Evolutionary conservation across 2,797 vertebrate genomes (phyloP), one percentile per base, ranked within the genome.

Genomic region (Fratercula arctica): DNA sequence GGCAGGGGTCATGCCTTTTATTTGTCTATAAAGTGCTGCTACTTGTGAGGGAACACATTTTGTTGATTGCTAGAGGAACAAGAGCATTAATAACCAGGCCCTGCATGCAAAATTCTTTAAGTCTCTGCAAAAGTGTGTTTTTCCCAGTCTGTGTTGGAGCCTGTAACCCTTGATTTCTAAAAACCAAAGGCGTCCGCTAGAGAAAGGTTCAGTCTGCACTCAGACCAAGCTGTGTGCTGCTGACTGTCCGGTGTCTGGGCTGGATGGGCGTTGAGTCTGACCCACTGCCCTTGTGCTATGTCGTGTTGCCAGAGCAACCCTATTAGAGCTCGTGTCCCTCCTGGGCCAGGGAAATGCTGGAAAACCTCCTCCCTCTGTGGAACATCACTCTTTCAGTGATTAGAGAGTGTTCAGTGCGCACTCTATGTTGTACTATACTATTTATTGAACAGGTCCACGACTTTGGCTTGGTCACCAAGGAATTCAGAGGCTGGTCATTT

Each of bases 1-100:
- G 72, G 60, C 61, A 85, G 59, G 59, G 59, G 75, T 64, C 41
- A 5, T 79, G 53, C 69, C 60, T 94, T 95, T 89, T 43, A 66
- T 93, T 93, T 86, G 78, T 60, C 50, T 73, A 9, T 77, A 1
- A 92, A 81, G 37, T 75, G 59, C 45, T 93, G 16, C 60, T 43
- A 2, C 25, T 87, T 80, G 35, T 63, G 33, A 89, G 60, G 46
- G 41, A 92, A 33, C 11, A 1, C 39, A 26, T 26, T 95, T 29
- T 69, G 13, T 78, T 77, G n/a, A 20, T 41, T 85, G 61, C 39
- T 88, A 46, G 73, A 89, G 63, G 69, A 89, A 28, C 51, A 75
- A 59, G 28, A 90, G 25, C 37, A 63, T 78, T 0, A 6, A 9
- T 57, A 92, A 50, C 9, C 64, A 24, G 37, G 26, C 13, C 26